Conservation (phyloP, 2,113 vertebrate genomes). For the Nibea coibor region DNA sequence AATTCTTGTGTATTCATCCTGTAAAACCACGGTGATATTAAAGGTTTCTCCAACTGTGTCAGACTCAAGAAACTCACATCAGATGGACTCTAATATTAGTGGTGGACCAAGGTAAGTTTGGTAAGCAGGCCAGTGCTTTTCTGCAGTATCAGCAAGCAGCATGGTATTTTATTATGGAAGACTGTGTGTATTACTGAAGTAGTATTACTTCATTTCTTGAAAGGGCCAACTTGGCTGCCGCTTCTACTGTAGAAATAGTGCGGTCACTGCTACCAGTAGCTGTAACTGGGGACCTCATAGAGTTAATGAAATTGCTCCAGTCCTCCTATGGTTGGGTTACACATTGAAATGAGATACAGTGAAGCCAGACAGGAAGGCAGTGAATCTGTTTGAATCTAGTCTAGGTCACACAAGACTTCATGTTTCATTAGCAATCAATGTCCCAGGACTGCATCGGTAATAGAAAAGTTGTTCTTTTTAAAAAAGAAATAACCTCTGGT, state of each 20-base stretch:
- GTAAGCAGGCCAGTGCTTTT: conserved; percentile 2
- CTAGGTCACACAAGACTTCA: background rate
- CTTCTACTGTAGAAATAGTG: background rate
- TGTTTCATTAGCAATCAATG: conserved; percentile 1
- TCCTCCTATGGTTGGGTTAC: conserved; percentile 57
- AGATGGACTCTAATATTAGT: background rate
- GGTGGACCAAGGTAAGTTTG: background rate
- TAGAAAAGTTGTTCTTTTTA: background rate
- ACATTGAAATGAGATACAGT: conserved; percentile 61
- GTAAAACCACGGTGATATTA: background rate
- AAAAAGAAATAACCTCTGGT: background rate
- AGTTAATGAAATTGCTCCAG: conserved; percentile 48
- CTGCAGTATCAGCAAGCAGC: conserved; percentile 17
- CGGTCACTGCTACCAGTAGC: conserved; percentile 35
- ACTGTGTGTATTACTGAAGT: conserved; percentile 2
- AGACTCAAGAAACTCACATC: no score
- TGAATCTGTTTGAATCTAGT: conserved; percentile 22
- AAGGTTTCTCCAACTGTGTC: no score
- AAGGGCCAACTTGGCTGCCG: background rate
- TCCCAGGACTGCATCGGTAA: background rate
- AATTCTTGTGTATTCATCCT: background rate
- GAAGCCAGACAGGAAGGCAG: conserved; percentile 26
- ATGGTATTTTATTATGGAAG: background rate
- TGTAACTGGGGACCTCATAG: conserved; percentile 23
- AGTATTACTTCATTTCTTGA: background rate